Base-by-base conservation (phyloP, 2,888 invertebrate species). In the Brachyopa scutellaris region DNA sequence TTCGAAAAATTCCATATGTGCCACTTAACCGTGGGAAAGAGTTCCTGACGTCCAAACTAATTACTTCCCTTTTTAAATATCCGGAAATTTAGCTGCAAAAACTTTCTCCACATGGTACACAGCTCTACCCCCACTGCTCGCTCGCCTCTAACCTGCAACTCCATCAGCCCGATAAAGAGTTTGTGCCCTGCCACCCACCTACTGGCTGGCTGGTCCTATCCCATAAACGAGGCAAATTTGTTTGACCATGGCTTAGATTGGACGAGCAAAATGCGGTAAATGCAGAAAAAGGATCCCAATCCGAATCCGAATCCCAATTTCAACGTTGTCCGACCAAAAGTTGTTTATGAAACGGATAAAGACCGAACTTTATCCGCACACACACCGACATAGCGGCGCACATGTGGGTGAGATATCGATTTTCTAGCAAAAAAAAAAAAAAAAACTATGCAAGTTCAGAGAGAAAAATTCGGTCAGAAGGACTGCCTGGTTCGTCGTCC, bases 331-430 rank as follows among this genome's bases (percentile, higher is more conserved):
- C 76, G 76, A 69, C 76, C 40, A 17, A 80, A 80, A 80, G 80
- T 80, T 80, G 80, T 80, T 80, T 80, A 80, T 80, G 80, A 76
- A 80, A 80, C 62, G 80, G 80, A 80, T 80, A 80, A 80, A 59
- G 80, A 80, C 57, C 76, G 21, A 80, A 80, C 80, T 80, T 80
- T 80, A 80, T 80, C 80, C 76, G 40, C 51, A 31, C 33, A 61
- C 40, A 49, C 9, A 59, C 9, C n/a, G 42, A 29, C n/a, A 42
- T 26, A 62, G 21, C 1, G 31, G 29, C 45, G 31, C 64, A 72
- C 70, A 66, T 66, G 64, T 66, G 78, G 59, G 79, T 67, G 73
- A 57, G 36, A 40, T 73, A 79, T 79, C 79, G 79, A 79, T 79
- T 73, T 79, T 47, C 38, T 47, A 47, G 45, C 29, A 40, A 66